These are phyloP conservation scores for Pyrgus malvae DNA, from an alignment of 2,888 invertebrate genomes.

Conservation along the genomic window DNA sequence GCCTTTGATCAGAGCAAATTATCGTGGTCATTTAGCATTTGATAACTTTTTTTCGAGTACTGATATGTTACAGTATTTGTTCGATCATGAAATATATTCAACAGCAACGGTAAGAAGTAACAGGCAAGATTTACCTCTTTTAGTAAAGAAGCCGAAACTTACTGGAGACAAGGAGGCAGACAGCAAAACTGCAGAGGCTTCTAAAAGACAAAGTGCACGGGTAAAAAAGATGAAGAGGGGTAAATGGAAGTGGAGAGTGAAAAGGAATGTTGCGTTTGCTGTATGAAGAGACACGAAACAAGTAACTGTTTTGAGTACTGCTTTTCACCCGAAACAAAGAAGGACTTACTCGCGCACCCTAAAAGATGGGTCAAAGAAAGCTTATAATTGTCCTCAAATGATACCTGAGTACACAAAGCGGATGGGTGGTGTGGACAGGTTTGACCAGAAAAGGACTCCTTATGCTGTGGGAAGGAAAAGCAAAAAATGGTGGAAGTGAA, in stretches of 20 bases:
- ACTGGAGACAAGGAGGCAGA: neutral
- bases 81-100: no score
- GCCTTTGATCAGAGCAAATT: conserved; percentile 4
- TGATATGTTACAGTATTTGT: conserved; percentile 12
- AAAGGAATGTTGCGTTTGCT: conserved; percentile 31
- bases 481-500: conserved; percentile 15
- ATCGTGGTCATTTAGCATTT: conserved; percentile 16
- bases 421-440: no score
- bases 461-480: no score
- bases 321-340: conserved; percentile 19
- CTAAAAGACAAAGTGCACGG: conserved; percentile 18
- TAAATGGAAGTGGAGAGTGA: no score
- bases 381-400: conserved; percentile 7
- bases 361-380: conserved; percentile 20
- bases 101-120: no score
- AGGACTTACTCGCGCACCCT: conserved; percentile 12
- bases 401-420: conserved; percentile 22
- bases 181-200: no score
- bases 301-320: conserved; percentile 28
- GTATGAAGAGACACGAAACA: conserved; percentile 39
- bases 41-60: conserved; percentile 31
- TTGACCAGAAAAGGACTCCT: conserved; percentile 21
- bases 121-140: conserved; percentile 29
- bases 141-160: conserved; percentile 28
- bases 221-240: no score